Percentiles rank a stretch among this genome's conserved stretches.
Conservation (phyloP, 2,888 invertebrate genomes). For the Hymenopus coronatus region DNA sequence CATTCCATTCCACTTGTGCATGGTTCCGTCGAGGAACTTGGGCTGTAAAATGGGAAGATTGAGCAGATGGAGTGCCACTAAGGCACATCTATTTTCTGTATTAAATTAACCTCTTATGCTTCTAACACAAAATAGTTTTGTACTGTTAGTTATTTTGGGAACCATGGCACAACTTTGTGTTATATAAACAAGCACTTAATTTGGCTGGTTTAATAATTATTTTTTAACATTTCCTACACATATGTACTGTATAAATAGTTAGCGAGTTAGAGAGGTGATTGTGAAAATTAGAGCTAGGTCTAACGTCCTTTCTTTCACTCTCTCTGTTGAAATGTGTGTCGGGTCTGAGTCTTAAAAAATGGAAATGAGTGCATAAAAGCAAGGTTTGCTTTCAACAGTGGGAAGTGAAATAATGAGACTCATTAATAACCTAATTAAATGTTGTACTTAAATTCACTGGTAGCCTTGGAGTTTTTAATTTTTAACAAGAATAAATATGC, state of each 20-base stretch:
- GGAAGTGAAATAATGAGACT: constrained; percentile 15
- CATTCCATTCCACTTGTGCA: not conserved
- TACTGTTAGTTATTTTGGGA: not conserved
- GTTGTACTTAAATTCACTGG: constrained; percentile 26
- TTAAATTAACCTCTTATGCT: not conserved
- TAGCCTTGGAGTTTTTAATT: constrained; percentile 29
- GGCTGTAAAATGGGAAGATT: not conserved
- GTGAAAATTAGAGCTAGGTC: constrained; percentile 19
- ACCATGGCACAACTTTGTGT: not conserved
- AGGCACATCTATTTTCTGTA: not conserved
- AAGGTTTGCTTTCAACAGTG: not conserved
- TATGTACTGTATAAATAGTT: constrained; percentile 22
- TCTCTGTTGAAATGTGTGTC: not conserved
- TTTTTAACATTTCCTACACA: constrained; percentile 16
- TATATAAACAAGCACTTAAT: not conserved
- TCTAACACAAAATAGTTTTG: not conserved
- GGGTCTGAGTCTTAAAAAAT: constrained; percentile 4
- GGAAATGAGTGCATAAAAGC: not conserved
- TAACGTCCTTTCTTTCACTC: constrained; percentile 18
- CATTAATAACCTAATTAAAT: constrained; percentile 15
- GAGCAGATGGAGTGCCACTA: not conserved
- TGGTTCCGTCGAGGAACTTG: not conserved
- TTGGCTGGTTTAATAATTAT: constrained; percentile 2
- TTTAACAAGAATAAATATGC: constrained; percentile 24
- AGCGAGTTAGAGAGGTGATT: constrained; percentile 20